phyloP scores from a whole-genome alignment of 2,888 invertebrate species.

The Leptogaster cylindrica region DNA sequence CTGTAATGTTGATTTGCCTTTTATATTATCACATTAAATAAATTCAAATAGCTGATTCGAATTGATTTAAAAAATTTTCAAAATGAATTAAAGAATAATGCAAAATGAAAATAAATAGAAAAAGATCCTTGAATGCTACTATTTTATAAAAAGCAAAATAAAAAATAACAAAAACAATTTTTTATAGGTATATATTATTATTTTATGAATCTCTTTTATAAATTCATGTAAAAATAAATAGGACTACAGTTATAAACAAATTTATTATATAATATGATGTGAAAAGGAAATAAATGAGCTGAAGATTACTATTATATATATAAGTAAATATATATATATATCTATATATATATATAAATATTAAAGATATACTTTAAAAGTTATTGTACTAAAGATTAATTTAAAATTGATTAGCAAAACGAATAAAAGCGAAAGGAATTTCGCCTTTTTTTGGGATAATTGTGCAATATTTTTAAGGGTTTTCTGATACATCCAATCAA shows the following conservation, averaged over 20 bases:
- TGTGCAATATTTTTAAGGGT: constrained; percentile 4
- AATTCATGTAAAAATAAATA: constrained; percentile 3
- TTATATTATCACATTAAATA: too few relatives aligned
- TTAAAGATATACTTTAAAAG: too few relatives aligned
- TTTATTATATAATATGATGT: not conserved
- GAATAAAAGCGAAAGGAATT: too few relatives aligned
- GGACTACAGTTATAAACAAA: not conserved
- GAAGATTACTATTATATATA: not conserved
- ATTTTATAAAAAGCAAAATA: not conserved
- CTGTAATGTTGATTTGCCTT: too few relatives aligned
- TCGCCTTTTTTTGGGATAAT: not conserved
- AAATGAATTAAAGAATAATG: not conserved
- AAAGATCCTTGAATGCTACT: not conserved
- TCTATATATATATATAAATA: too few relatives aligned
- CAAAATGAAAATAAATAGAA: not conserved
- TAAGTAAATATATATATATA: not conserved
- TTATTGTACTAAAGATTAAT: too few relatives aligned
- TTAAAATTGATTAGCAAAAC: too few relatives aligned
- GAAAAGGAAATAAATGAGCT: not conserved
- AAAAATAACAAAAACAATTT: too few relatives aligned
- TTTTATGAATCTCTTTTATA: constrained; percentile 5
- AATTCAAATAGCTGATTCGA: not conserved
- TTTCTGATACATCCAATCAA: too few relatives aligned
- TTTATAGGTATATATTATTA: not conserved
- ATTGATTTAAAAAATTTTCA: not conserved